Percentiles rank a stretch among this genome's conserved stretches.
Evolutionary conservation across 2,888 invertebrate genomes (phyloP).

Genomic region (Scaptodrosophila latifasciaeformis): DNA sequence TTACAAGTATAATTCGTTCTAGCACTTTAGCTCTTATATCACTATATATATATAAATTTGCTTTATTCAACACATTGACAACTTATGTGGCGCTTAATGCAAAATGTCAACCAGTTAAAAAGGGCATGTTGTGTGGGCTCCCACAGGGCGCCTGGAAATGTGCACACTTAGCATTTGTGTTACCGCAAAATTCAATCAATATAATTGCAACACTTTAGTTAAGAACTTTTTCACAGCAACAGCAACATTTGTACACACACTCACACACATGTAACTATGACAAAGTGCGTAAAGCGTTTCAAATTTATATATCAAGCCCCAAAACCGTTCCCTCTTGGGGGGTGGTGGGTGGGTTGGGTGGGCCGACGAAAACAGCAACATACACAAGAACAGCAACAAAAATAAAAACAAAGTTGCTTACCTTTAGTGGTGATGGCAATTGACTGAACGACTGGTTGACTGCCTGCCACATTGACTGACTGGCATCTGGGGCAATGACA

Average conservation of each 20-base stretch:
- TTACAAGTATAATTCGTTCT: no score
- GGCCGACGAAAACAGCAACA: conserved; percentile 17
- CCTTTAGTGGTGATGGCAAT: conserved; percentile 20
- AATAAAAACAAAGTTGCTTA: no score
- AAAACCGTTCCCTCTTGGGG: conserved; percentile 42
- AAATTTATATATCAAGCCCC: conserved; percentile 51
- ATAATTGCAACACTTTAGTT: conserved; percentile 61
- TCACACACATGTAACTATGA: conserved; percentile 34
- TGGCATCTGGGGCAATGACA: conserved; percentile 18
- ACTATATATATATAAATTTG: no score
- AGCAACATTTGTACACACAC: not conserved
- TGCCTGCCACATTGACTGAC: conserved; percentile 19
- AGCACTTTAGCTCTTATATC: no score
- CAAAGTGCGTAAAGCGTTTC: conserved; percentile 55
- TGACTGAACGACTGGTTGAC: conserved; percentile 13
- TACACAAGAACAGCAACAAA: no score
- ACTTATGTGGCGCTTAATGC: not conserved
- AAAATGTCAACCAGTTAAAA: not conserved
- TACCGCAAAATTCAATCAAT: conserved; percentile 61
- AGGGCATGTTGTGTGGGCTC: conserved; percentile 3
- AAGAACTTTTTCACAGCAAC: conserved; percentile 37
- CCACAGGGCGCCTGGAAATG: conserved; percentile 18
- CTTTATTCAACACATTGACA: no score
- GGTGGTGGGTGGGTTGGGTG: no score
- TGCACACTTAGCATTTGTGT: not conserved